Evolutionary conservation across 2,797 vertebrate genomes (phyloP).

Genomic region (Microhierax caerulescens): DNA sequence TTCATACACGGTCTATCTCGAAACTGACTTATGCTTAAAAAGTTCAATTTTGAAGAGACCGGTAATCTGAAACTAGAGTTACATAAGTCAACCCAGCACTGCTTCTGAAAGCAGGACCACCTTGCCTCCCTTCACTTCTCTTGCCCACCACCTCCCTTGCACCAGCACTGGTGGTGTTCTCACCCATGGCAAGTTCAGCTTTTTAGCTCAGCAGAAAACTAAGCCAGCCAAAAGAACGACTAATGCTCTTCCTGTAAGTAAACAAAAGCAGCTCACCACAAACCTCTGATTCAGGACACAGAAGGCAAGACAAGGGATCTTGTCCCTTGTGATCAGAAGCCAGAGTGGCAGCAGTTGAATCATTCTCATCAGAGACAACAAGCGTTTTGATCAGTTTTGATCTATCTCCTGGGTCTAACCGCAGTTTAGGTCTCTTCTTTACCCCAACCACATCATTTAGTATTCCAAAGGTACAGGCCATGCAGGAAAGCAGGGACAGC

Average conservation of each 20-base stretch:
- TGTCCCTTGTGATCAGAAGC: neutral
- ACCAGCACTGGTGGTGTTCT: neutral
- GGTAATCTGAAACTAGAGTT: neutral
- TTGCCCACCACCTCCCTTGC: neutral
- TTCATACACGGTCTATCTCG: neutral
- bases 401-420: neutral
- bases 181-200: neutral
- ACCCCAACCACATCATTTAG: neutral
- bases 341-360: neutral
- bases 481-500: neutral
- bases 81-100: neutral
- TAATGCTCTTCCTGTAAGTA: neutral
- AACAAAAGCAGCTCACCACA: neutral
- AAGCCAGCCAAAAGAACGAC: neutral
- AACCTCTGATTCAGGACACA: neutral
- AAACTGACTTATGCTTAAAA: neutral
- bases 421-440: neutral
- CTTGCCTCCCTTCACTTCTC: neutral
- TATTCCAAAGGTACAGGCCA: neutral
- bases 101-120: neutral
- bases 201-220: neutral
- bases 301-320: neutral
- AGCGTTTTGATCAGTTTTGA: neutral
- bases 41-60: neutral
- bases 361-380: neutral